phyloP scores from a whole-genome alignment of 2,113 vertebrate species.

The Todiramphus chloris region DNA sequence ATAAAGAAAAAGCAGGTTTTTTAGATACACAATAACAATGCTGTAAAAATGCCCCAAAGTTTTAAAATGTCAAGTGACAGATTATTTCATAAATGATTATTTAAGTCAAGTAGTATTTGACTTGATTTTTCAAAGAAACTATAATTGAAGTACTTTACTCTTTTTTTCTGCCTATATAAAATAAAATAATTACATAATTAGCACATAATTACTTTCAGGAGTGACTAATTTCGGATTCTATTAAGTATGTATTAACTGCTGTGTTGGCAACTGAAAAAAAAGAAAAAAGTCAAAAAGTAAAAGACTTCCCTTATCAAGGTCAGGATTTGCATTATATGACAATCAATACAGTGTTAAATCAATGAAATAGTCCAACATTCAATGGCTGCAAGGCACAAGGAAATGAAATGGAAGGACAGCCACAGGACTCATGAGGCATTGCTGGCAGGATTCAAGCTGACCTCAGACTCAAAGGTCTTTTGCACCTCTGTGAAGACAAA shows the following conservation, averaged over 20 bases:
- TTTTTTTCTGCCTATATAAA: constrained; percentile 57
- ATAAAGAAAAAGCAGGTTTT: background rate
- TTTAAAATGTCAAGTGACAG: constrained; percentile 66
- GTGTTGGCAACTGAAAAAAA: background rate
- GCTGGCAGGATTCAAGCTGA: background rate
- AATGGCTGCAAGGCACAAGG: background rate
- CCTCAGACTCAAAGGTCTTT: background rate
- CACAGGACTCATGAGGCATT: background rate
- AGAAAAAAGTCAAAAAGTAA: constrained; percentile 3
- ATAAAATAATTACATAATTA: constrained; percentile 75
- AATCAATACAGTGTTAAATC: background rate
- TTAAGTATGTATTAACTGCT: constrained; percentile 36
- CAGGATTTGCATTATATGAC: constrained; percentile 24
- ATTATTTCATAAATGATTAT: constrained; percentile 65
- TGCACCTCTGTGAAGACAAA: background rate
- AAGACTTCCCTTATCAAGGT: constrained; percentile 13
- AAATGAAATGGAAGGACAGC: background rate
- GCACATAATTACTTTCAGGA: constrained; percentile 64
- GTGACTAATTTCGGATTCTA: constrained; percentile 55
- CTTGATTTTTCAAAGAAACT: constrained; percentile 50
- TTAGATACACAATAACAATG: constrained; percentile 4
- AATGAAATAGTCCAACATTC: background rate
- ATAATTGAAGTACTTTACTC: constrained; percentile 59
- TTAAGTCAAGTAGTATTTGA: constrained; percentile 69
- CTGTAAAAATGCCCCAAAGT: background rate